phyloP scores from a whole-genome alignment of 2,888 invertebrate species.

The Criorhina ranunculi region DNA sequence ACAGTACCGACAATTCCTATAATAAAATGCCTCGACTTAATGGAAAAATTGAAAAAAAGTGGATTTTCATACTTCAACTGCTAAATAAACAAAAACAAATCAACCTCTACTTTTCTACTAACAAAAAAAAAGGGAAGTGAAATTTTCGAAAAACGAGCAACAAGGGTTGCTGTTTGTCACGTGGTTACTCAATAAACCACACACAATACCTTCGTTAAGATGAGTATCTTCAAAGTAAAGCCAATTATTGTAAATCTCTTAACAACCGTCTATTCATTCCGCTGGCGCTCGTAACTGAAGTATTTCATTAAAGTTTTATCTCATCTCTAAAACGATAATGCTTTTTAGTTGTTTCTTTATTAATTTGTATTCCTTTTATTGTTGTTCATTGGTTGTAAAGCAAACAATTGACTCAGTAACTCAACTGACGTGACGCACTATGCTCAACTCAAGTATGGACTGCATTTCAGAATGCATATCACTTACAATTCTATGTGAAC shows the following conservation, averaged over 20 bases:
- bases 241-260: slow-evolving; percentile 69
- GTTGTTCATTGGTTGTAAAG: slow-evolving; percentile 42
- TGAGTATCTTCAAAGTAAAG: slow-evolving; percentile 65
- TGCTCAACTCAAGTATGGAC: background rate
- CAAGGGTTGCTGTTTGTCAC: slow-evolving; percentile 60
- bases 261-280: slow-evolving; percentile 65
- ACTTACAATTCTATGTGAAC: slow-evolving; percentile 33
- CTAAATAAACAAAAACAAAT: background rate
- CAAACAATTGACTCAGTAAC: slow-evolving; percentile 41
- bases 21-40: too few relatives aligned
- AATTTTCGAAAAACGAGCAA: background rate
- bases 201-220: slow-evolving; percentile 73
- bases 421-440: slow-evolving; percentile 10
- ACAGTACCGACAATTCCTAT: too few relatives aligned
- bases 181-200: slow-evolving; percentile 45
- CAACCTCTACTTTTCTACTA: background rate
- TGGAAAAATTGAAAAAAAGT: too few relatives aligned
- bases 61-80: too few relatives aligned
- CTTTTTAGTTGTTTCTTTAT: slow-evolving; percentile 42
- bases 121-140: slow-evolving; percentile 5
- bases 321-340: slow-evolving; percentile 34
- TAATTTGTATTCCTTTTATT: slow-evolving; percentile 39
- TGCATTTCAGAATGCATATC: slow-evolving; percentile 43
- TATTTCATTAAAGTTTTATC: slow-evolving; percentile 46
- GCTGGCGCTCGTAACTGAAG: background rate